A percentile compares a stretch with the other conserved stretches of the same genome.
Evolutionary conservation across 2,888 invertebrate species (phyloP).

Genomic region (Macropis europaea): DNA sequence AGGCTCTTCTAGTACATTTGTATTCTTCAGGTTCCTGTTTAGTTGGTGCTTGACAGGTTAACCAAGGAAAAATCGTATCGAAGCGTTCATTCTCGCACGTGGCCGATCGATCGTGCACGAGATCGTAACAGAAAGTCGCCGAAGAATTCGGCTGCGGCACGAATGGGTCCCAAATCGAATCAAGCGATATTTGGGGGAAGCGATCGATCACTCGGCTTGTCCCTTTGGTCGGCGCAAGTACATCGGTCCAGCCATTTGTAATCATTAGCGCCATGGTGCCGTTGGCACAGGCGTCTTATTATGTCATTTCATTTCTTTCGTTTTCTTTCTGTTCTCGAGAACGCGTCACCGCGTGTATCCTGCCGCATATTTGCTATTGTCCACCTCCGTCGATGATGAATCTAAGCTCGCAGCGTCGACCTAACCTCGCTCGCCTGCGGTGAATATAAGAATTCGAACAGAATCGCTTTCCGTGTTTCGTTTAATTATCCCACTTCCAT

Average conservation of each 20-base stretch:
- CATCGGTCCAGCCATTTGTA: slow-evolving; percentile 69
- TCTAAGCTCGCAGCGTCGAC: slow-evolving; percentile 35
- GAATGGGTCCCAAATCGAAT: slow-evolving; percentile 58
- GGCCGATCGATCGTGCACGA: background rate
- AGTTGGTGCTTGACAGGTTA: background rate
- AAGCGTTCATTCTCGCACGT: background rate
- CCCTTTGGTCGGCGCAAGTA: slow-evolving; percentile 57
- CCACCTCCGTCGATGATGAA: slow-evolving; percentile 37
- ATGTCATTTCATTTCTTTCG: slow-evolving; percentile 68
- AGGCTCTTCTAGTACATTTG: too few species aligned
- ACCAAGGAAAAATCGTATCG: background rate
- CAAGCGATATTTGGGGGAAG: slow-evolving; percentile 57
- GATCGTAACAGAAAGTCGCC: slow-evolving; percentile 33
- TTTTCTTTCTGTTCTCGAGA: slow-evolving; percentile 45
- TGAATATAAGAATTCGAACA: background rate
- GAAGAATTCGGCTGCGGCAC: slow-evolving; percentile 36
- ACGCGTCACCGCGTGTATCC: slow-evolving; percentile 28
- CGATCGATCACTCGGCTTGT: slow-evolving; percentile 61
- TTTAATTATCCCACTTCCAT: slow-evolving; percentile 18
- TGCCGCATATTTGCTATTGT: slow-evolving; percentile 32
- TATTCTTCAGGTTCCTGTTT: background rate
- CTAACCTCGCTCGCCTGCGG: slow-evolving; percentile 1
- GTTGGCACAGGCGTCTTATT: slow-evolving; percentile 72
- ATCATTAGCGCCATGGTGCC: slow-evolving; percentile 73
- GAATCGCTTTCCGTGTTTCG: background rate